phyloP scores from a whole-genome alignment of 2,888 invertebrate genomes.

The Pecten maximus region DNA sequence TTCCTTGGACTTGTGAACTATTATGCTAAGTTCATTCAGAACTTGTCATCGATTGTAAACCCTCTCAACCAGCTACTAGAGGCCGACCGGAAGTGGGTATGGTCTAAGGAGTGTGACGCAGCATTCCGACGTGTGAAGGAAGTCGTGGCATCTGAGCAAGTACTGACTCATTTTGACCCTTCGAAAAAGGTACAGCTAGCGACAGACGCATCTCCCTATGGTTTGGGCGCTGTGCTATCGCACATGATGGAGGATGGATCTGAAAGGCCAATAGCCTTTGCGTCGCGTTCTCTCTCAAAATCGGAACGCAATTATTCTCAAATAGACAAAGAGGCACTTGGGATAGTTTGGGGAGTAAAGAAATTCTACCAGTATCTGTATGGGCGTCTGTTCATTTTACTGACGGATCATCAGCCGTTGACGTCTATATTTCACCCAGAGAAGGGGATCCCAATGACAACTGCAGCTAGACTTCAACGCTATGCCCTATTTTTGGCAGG shows the following conservation, averaged over 20 bases:
- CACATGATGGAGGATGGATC: too few species aligned
- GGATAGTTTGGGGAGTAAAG: constrained; percentile 50
- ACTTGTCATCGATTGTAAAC: constrained; percentile 47
- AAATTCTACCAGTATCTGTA: constrained; percentile 60
- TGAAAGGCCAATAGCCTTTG: constrained; percentile 60
- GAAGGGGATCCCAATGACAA: constrained; percentile 65
- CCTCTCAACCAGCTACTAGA: constrained; percentile 38
- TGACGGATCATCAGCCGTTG: constrained; percentile 59
- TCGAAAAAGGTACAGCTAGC: background rate
- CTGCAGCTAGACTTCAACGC: too few species aligned
- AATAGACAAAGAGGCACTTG: constrained; percentile 59
- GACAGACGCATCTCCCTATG: too few species aligned
- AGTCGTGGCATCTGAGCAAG: constrained; percentile 37
- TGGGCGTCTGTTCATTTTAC: constrained; percentile 35
- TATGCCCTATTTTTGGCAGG: constrained; percentile 68
- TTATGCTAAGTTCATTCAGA: constrained; percentile 46
- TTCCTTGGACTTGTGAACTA: too few species aligned
- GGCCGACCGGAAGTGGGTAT: too few species aligned
- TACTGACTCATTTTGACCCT: constrained; percentile 35
- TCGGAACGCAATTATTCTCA: constrained; percentile 57
- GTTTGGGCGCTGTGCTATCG: too few species aligned
- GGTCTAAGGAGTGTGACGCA: constrained; percentile 34
- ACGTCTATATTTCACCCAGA: constrained; percentile 55
- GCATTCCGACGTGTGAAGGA: constrained; percentile 42
- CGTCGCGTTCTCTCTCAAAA: constrained; percentile 51